phyloP scores from a whole-genome alignment of 2,888 invertebrate genomes.

The Zele albiditarsus region DNA sequence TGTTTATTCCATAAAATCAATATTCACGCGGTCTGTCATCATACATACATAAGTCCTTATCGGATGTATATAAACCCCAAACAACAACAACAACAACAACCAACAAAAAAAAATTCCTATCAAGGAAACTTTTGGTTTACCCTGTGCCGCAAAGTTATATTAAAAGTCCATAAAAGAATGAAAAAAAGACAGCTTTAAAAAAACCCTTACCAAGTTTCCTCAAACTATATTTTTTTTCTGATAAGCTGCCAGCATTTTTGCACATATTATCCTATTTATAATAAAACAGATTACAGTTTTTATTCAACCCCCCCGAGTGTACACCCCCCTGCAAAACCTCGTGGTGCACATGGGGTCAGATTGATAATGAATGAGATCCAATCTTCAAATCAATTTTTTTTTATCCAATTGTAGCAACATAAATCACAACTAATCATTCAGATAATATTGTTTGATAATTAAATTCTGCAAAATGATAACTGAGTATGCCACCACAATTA shows the following conservation, averaged over 20 bases:
- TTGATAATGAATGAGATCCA: background rate
- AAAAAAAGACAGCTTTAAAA: background rate
- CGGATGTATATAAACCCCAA: background rate
- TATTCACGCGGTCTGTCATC: background rate
- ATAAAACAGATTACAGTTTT: background rate
- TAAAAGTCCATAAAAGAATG: background rate
- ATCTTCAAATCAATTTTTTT: background rate
- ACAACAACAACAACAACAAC: background rate
- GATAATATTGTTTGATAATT: too few species aligned
- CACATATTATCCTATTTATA: background rate
- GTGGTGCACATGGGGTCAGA: background rate
- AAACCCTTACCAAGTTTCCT: background rate
- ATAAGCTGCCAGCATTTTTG: background rate
- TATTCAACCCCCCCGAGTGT: too few species aligned
- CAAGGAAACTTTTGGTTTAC: background rate
- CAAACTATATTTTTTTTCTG: background rate
- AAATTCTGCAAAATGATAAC: too few species aligned
- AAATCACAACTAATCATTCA: too few species aligned
- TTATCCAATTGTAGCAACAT: too few species aligned
- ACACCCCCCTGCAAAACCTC: too few species aligned
- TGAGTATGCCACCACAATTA: too few species aligned
- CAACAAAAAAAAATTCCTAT: background rate
- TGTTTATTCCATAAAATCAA: background rate
- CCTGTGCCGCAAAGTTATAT: background rate
- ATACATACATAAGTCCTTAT: background rate